A percentile compares a stretch with the other conserved stretches of the same genome.
phyloP scores from a whole-genome alignment of 1,140 invertebrate species.

The Drosophila eugracilis region DNA sequence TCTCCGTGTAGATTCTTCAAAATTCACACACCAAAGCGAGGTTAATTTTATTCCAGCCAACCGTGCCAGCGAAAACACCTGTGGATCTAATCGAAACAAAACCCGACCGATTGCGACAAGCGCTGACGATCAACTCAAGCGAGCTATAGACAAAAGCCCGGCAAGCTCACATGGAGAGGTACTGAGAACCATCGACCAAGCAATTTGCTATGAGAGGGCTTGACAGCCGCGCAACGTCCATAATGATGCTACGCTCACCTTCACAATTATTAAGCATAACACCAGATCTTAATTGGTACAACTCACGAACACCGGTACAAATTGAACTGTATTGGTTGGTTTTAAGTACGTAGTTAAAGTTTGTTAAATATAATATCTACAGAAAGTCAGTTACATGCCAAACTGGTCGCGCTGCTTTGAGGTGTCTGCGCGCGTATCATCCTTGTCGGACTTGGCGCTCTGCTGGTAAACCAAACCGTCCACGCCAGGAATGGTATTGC shows the following conservation, averaged over 20 bases:
- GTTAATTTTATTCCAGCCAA: neutral
- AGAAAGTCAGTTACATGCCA: conserved; percentile 35
- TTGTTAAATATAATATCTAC: conserved; percentile 12
- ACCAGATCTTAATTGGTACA: conserved; percentile 26
- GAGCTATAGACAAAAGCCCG: conserved; percentile 42
- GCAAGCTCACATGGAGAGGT: conserved; percentile 33
- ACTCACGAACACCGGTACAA: conserved; percentile 16
- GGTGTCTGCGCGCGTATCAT: conserved; percentile 18
- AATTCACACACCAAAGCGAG: conserved; percentile 34
- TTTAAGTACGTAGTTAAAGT: conserved; percentile 7
- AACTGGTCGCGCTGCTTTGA: conserved; percentile 58
- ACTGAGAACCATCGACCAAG: conserved; percentile 27
- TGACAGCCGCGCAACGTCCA: conserved; percentile 27
- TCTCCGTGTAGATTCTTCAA: conserved; percentile 8
- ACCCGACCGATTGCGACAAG: conserved; percentile 47
- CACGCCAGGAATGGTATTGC: conserved; percentile 87
- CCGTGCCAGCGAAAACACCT: conserved; percentile 26
- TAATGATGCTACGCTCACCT: conserved; percentile 23
- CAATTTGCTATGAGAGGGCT: conserved; percentile 43
- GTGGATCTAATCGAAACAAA: conserved; percentile 15
- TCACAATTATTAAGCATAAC: conserved; percentile 19
- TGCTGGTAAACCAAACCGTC: conserved; percentile 71
- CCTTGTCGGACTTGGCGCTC: conserved; percentile 31
- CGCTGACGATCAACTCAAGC: conserved; percentile 59
- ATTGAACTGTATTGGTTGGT: conserved; percentile 25